Percentiles rank a stretch among this genome's conserved stretches.
Conservation (phyloP, 2,113 vertebrate genomes). For the Crotalus tigris region DNA sequence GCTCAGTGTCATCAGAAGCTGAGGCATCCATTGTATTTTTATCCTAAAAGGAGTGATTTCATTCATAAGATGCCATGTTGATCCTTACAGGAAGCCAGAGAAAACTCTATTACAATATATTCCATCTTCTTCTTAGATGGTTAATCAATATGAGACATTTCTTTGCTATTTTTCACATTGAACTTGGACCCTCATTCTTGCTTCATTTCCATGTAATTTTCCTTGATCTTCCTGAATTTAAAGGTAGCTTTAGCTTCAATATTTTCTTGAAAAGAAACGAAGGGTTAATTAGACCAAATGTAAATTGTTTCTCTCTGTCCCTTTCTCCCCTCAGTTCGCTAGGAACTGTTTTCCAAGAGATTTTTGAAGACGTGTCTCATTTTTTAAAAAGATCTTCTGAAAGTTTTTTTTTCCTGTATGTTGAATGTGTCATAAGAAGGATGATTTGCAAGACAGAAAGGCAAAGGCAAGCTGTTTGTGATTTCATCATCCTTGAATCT, state of each 20-base stretch:
- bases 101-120: neutral
- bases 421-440: slow-evolving; percentile 29
- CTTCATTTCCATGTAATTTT: slow-evolving; percentile 36
- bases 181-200: slow-evolving; percentile 28
- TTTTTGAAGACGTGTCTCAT: slow-evolving; percentile 42
- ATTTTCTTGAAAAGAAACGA: slow-evolving; percentile 50
- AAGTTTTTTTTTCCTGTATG: slow-evolving; percentile 8
- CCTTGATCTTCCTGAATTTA: slow-evolving; percentile 34
- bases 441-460: slow-evolving; percentile 16
- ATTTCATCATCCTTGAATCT: slow-evolving; percentile 40
- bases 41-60: neutral
- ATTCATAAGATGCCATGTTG: neutral
- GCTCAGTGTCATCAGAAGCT: neutral
- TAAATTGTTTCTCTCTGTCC: slow-evolving; percentile 25
- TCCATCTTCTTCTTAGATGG: neutral
- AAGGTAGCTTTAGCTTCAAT: slow-evolving; percentile 28
- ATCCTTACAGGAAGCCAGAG: neutral
- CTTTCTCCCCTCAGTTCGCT: slow-evolving; percentile 42
- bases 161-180: slow-evolving; percentile 26
- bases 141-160: slow-evolving; percentile 20
- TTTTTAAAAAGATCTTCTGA: slow-evolving; percentile 41
- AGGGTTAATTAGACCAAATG: slow-evolving; percentile 45
- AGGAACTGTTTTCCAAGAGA: slow-evolving; percentile 31
- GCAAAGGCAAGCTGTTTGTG: slow-evolving; percentile 16
- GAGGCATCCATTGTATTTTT: neutral